A percentile compares a stretch with the other conserved stretches of the same genome.
Evolutionary conservation across 2,113 vertebrate genomes (phyloP).

Genomic region (Gobiocypris rarus): DNA sequence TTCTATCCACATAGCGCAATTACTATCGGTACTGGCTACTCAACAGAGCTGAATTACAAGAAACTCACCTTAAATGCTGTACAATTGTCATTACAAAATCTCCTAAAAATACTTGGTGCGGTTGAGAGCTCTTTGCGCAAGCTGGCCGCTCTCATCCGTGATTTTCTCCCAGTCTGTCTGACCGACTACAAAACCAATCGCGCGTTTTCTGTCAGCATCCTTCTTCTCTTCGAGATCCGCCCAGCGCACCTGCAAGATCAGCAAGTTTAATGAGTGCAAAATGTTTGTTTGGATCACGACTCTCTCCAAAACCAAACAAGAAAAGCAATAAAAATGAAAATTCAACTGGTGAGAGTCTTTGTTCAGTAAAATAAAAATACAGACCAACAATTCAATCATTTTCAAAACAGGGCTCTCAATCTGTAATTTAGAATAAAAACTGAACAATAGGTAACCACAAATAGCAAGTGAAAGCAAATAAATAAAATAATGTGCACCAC

Average conservation of each 20-base stretch:
- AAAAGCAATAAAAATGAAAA: neutral
- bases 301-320: neutral
- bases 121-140: constrained; percentile 97
- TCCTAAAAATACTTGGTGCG: constrained; percentile 98
- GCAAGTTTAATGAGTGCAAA: neutral
- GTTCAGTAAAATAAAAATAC: neutral
- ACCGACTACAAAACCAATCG: constrained; percentile 98
- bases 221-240: constrained; percentile 98
- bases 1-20: neutral
- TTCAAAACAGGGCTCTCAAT: neutral
- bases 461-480: neutral
- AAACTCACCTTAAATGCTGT: constrained; percentile 38
- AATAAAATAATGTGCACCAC: neutral
- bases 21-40: neutral
- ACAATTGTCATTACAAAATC: constrained; percentile 4
- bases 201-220: constrained; percentile 95
- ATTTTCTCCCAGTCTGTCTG: constrained; percentile 99
- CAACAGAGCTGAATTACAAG: neutral
- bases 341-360: neutral
- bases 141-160: constrained; percentile 95
- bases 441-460: neutral
- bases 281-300: neutral
- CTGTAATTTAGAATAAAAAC: constrained; percentile 6
- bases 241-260: constrained; percentile 88
- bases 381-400: neutral